Conservation (phyloP, 2,113 vertebrate species). For the Amblyopsis rosae region DNA sequence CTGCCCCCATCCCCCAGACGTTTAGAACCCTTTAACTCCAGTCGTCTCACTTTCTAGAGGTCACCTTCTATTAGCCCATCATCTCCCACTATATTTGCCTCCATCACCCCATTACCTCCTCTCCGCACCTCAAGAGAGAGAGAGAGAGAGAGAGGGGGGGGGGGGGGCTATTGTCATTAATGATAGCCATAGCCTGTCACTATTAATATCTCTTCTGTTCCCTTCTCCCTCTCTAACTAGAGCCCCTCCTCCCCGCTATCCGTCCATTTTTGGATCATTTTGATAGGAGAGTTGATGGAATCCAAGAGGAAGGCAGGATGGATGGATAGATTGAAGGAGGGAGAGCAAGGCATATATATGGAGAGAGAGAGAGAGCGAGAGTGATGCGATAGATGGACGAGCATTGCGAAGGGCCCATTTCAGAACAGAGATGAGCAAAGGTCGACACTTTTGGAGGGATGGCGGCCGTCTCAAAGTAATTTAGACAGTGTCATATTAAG, state of each 20-base stretch:
- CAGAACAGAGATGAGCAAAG: slow-evolving; percentile 9
- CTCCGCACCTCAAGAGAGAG: slow-evolving; percentile 48
- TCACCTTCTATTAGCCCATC: slow-evolving; percentile 60
- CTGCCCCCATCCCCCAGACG: slow-evolving; percentile 33
- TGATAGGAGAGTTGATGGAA: slow-evolving; percentile 34
- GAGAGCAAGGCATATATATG: not conserved
- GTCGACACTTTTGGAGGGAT: slow-evolving; percentile 17
- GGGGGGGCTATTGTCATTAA: slow-evolving; percentile 37
- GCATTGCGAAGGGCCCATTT: slow-evolving; percentile 26
- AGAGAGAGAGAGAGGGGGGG: slow-evolving; percentile 38
- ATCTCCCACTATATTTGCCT: slow-evolving; percentile 31
- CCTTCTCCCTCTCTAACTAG: slow-evolving; percentile 39
- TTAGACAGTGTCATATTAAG: slow-evolving; percentile 16
- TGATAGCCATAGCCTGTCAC: slow-evolving; percentile 62
- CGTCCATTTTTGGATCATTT: slow-evolving; percentile 51
- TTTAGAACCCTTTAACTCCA: slow-evolving; percentile 61
- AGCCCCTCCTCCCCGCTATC: slow-evolving; percentile 18
- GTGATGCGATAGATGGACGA: slow-evolving; percentile 19
- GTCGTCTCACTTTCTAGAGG: slow-evolving; percentile 56
- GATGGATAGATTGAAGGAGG: not conserved
- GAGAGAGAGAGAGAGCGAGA: slow-evolving; percentile 15
- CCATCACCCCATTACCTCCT: slow-evolving; percentile 51
- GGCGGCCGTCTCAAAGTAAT: slow-evolving; percentile 32
- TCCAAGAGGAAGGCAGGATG: not conserved
- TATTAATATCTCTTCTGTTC: slow-evolving; percentile 63